Base-by-base conservation (phyloP, 2,113 vertebrate genomes). In the Corythornis cristatus region DNA sequence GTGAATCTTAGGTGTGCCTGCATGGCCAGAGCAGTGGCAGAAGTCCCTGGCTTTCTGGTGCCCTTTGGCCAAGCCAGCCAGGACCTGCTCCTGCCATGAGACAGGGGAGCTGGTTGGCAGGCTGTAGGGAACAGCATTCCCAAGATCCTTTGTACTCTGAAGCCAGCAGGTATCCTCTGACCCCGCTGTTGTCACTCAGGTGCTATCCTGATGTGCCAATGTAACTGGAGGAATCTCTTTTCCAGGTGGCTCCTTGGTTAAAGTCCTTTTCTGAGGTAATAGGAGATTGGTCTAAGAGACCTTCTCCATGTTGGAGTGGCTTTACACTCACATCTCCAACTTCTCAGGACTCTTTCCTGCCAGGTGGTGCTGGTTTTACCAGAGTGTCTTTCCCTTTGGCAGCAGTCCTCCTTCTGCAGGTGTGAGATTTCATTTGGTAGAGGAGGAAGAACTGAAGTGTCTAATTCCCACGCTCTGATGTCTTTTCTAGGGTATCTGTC, bases 91-190 rank as follows among this genome's bases (percentile, higher is more conserved):
- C 46, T 62, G 18, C 51, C 2, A 0, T 23, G 42, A 64, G 45
- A 70, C 50, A 37, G 23, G 45, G 50, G n/a, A 83, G n/a, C 29
- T 1, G 2, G 46, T 65, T 1, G 1, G 48, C 25, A 33, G 0
- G 1, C 66, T 62, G 8, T 19, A 4, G 5, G 20, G 28, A 8
- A 51, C 29, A 5, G n/a, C 0, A 0, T 42, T 57, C 42, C 70
- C n/a, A 15, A 42, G 53, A 51, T 12, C 9, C 2, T 54, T 4
- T 0, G 0, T 62, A 29, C 81, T n/a, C 28, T 0, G 0, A n/a
- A 71, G 16, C 42, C 3, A 0, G 10, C 58, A 45, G 46, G 37
- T 57, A 22, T 45, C 31, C 28, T 89, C 12, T 53, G 67, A 43
- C 29, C 11, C 2, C 2, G 23, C 66, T 3, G 1, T 26, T 70